Evolutionary conservation across 64 coral and sea anemone genomes (phyloP).

Genomic region (Cladopsammia gracilis): DNA sequence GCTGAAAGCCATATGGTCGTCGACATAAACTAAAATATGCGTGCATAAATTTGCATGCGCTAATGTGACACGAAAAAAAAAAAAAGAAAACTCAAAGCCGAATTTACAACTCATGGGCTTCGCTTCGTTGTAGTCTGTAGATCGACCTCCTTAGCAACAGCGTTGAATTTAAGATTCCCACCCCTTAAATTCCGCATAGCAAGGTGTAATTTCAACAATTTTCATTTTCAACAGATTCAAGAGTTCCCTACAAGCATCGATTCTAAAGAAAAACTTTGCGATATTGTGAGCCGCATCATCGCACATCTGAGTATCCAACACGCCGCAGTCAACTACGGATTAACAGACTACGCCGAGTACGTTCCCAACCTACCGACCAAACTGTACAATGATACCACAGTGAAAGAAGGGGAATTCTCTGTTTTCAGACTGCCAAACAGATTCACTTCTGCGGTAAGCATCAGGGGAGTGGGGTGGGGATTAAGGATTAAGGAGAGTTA

Average conservation of each 20-base stretch:
- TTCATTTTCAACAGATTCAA: slow-evolving; percentile 32
- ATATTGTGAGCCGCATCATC: slow-evolving; percentile 69
- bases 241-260: slow-evolving; percentile 59
- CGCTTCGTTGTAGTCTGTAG: too few relatives aligned
- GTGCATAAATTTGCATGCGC: too few relatives aligned
- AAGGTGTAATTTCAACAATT: too few relatives aligned
- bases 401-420: slow-evolving; percentile 14
- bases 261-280: slow-evolving; percentile 28
- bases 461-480: not conserved
- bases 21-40: too few relatives aligned
- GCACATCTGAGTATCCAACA: slow-evolving; percentile 47
- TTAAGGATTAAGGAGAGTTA: not conserved
- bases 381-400: slow-evolving; percentile 63
- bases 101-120: too few relatives aligned
- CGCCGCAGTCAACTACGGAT: slow-evolving; percentile 29
- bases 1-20: too few relatives aligned
- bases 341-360: slow-evolving; percentile 64
- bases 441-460: slow-evolving; percentile 48
- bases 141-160: too few relatives aligned
- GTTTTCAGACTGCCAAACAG: slow-evolving; percentile 49
- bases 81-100: too few relatives aligned
- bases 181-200: too few relatives aligned
- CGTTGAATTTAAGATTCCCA: too few relatives aligned
- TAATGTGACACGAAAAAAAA: too few relatives aligned
- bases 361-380: slow-evolving; percentile 71